These are phyloP conservation scores for Vicugna pacos DNA, from an alignment of 2,113 vertebrate species.

Conservation along the genomic window DNA sequence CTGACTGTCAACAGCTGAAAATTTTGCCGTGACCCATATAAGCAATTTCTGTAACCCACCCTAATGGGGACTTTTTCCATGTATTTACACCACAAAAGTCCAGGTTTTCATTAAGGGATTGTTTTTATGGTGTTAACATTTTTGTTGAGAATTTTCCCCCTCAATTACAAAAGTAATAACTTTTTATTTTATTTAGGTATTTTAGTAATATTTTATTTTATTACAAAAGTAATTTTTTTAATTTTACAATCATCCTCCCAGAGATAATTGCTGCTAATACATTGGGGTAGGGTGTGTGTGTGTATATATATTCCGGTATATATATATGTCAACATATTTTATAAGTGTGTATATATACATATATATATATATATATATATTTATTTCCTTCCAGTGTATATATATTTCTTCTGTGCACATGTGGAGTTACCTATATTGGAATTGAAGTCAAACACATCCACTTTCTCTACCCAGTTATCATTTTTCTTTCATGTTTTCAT, in stretches of 20 bases:
- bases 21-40: neutral
- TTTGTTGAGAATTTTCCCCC: neutral
- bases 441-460: neutral
- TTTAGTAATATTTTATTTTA: conserved; percentile 11
- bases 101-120: neutral
- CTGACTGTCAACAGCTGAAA: neutral
- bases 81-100: neutral
- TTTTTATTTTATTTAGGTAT: neutral
- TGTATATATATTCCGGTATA: too few relatives aligned
- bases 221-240: neutral
- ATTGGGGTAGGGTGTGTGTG: neutral
- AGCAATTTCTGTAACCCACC: neutral
- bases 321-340: too few relatives aligned
- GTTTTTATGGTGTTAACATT: neutral
- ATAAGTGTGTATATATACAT: neutral
- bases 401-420: neutral
- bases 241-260: neutral
- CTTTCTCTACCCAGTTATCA: neutral
- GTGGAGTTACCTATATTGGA: neutral
- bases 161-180: neutral
- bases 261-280: neutral
- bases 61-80: neutral
- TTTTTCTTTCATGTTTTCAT: neutral
- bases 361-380: neutral
- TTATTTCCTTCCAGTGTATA: too few relatives aligned